Conservation (phyloP, 2,113 vertebrate genomes). For the rat (Rattus norvegicus) region DNA sequence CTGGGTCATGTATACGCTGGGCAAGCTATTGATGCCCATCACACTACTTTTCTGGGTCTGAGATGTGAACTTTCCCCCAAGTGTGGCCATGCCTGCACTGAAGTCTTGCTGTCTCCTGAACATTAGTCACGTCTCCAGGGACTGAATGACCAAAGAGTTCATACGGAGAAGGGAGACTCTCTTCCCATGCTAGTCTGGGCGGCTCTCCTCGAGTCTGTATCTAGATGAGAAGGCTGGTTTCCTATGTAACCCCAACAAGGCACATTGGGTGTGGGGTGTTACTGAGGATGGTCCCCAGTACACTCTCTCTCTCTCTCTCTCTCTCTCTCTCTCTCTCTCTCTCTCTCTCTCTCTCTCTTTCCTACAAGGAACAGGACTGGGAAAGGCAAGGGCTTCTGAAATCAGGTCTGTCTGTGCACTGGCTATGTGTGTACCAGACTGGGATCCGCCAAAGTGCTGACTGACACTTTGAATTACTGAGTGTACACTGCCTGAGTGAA, state of each 20-base stretch:
- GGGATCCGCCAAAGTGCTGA: too few species aligned
- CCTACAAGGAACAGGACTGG: background rate
- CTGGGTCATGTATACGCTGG: background rate
- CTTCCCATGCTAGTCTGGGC: background rate
- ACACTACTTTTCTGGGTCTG: background rate
- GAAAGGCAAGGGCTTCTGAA: background rate
- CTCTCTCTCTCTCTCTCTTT: background rate
- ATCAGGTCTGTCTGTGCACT: background rate
- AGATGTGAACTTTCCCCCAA: slow-evolving; percentile 25
- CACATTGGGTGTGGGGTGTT: background rate
- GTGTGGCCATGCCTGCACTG: background rate
- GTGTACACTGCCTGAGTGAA: background rate
- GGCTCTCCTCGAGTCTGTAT: background rate
- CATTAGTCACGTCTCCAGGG: slow-evolving; percentile 37
- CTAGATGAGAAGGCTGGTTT: background rate
- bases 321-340: too few species aligned
- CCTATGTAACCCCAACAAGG: background rate
- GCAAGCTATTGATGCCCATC: background rate
- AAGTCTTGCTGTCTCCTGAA: background rate
- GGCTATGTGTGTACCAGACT: background rate
- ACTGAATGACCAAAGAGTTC: background rate
- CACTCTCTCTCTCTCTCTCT: too few species aligned
- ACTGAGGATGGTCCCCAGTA: background rate
- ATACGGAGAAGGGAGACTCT: background rate
- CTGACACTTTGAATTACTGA: accelerated